Evolutionary conservation across 2,797 vertebrate species (phyloP).

Genomic region (Pseudomugil tenellus): DNA sequence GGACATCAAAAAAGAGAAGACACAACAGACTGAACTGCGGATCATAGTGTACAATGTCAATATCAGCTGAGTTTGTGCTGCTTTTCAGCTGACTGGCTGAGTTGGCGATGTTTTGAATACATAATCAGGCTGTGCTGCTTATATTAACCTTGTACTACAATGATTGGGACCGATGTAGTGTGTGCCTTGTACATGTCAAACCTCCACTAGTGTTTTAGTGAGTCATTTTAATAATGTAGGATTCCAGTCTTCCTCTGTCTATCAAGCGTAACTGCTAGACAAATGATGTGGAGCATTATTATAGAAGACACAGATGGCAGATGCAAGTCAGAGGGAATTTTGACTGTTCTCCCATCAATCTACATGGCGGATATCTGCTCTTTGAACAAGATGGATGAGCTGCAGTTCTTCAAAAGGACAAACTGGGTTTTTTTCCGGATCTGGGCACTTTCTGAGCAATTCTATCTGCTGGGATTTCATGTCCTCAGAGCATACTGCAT

Average conservation of each 20-base stretch:
- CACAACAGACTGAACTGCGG: constrained; percentile 12
- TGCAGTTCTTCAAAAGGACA: neutral
- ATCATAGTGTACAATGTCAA: constrained; percentile 5
- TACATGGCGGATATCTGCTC: neutral
- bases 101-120: constrained; percentile 48
- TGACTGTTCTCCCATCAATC: neutral
- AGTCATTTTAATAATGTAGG: constrained; percentile 55
- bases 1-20: constrained; percentile 14
- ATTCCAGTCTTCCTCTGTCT: constrained; percentile 11
- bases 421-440: neutral
- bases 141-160: constrained; percentile 10
- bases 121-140: constrained; percentile 42
- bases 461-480: neutral
- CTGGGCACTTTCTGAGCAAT: neutral
- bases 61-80: constrained; percentile 11
- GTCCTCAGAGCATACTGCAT: neutral
- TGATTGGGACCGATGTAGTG: constrained; percentile 31
- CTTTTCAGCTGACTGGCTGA: constrained; percentile 42
- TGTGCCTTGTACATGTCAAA: constrained; percentile 15
- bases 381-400: neutral
- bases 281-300: constrained; percentile 48
- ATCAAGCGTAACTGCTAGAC: constrained; percentile 12
- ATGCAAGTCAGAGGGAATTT: neutral
- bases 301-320: neutral
- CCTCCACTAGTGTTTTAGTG: constrained; percentile 18